Conservation (phyloP, 2,113 vertebrate genomes). For the Chaenocephalus aceratus region DNA sequence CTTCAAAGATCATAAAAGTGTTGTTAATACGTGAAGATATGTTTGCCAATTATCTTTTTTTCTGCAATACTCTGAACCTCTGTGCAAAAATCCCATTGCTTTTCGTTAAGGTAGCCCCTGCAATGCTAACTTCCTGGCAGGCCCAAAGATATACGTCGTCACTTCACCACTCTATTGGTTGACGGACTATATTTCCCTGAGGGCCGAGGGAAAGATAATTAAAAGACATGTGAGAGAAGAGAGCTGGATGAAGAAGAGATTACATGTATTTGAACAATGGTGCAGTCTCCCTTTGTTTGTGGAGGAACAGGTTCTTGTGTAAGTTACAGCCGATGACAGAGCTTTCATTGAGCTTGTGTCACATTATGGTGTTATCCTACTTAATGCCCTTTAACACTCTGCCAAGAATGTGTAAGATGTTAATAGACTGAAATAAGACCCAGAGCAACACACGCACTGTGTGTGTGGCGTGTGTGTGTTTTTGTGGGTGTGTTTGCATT, state of each 20-base stretch:
- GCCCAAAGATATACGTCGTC: too few species aligned
- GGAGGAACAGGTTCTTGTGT: slow-evolving; percentile 58
- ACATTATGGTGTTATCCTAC: slow-evolving; percentile 43
- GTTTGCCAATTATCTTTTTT: too few species aligned
- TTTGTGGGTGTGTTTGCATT: slow-evolving; percentile 12
- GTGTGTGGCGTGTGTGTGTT: too few species aligned
- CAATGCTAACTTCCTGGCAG: too few species aligned
- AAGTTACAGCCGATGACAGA: slow-evolving; percentile 23
- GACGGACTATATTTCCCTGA: slow-evolving; percentile 13
- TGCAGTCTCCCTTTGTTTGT: slow-evolving; percentile 33
- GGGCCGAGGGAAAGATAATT: slow-evolving; percentile 25
- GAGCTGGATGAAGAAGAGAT: slow-evolving; percentile 30
- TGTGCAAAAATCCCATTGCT: too few species aligned
- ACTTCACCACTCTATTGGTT: slow-evolving; percentile 15
- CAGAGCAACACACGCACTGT: neutral
- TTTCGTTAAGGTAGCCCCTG: too few species aligned
- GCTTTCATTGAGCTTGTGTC: slow-evolving; percentile 25
- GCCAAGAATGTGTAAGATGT: slow-evolving; percentile 50
- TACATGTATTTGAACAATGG: slow-evolving; percentile 44
- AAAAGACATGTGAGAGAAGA: slow-evolving; percentile 33
- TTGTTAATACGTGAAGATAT: too few species aligned
- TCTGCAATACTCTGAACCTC: too few species aligned
- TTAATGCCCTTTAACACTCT: slow-evolving; percentile 46
- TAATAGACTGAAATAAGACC: slow-evolving; percentile 58
- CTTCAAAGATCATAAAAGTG: too few species aligned